Evolutionary conservation across 2,888 invertebrate genomes (phyloP).

Genomic region (Alloplasta piceator): DNA sequence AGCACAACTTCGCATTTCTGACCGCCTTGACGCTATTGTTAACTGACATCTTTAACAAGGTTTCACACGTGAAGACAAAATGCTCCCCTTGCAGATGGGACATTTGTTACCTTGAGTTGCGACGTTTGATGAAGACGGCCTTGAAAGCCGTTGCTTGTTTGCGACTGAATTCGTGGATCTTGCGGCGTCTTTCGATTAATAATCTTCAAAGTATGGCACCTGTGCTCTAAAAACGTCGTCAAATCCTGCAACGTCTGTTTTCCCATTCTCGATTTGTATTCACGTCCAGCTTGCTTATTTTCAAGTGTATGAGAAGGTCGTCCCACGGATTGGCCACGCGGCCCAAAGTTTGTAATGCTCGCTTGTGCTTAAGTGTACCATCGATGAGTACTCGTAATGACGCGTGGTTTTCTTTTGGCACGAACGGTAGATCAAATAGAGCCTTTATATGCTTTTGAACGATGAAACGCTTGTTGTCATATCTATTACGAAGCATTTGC

Average conservation of each 20-base stretch:
- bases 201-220: neutral
- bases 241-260: neutral
- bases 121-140: neutral
- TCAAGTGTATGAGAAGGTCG: conserved; percentile 4
- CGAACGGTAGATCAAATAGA: conserved; percentile 19
- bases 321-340: conserved; percentile 6
- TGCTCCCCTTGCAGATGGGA: neutral
- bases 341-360: neutral
- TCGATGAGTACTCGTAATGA: conserved; percentile 12
- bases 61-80: neutral
- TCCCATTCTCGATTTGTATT: neutral
- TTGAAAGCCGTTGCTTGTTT: neutral
- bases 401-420: conserved; percentile 22
- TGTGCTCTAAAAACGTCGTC: neutral
- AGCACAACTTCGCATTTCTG: neutral
- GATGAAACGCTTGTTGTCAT: conserved; percentile 38
- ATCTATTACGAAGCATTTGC: conserved; percentile 36
- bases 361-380: conserved; percentile 23
- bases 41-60: neutral
- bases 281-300: conserved; percentile 4
- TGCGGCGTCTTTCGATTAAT: neutral
- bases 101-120: neutral
- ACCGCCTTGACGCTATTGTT: neutral
- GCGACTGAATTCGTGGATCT: neutral
- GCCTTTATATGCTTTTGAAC: conserved; percentile 36